Evolutionary conservation across 2,113 vertebrate genomes (phyloP).

Genomic region (Phrynosoma blainvillii): DNA sequence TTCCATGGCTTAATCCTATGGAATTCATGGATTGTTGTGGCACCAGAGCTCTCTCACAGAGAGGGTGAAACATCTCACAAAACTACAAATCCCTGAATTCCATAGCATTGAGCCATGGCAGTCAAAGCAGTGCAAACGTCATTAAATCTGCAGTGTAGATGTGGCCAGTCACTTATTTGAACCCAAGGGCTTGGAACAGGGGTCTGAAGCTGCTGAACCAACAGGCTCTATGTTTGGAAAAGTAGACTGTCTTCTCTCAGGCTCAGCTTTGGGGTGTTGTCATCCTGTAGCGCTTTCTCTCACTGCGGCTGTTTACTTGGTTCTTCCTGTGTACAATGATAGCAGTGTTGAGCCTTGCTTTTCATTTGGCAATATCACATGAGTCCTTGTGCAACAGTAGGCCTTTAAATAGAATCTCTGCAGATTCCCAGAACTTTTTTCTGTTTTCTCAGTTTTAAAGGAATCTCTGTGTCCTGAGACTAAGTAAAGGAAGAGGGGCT

Average conservation of each 20-base stretch:
- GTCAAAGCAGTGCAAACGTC: no score
- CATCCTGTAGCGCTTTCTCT: neutral
- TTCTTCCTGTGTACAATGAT: neutral
- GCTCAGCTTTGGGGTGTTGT: neutral
- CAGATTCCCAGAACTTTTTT: neutral
- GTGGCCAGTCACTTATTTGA: neutral
- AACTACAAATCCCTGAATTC: no score
- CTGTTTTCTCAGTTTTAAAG: neutral
- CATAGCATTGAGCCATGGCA: no score
- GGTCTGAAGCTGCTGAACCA: neutral
- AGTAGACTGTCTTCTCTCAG: neutral
- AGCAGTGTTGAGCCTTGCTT: neutral
- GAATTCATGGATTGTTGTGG: no score
- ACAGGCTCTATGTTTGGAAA: neutral
- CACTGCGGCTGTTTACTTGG: neutral
- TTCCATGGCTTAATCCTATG: no score
- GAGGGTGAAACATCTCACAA: no score
- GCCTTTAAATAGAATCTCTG: slow-evolving; percentile 16
- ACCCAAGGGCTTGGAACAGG: neutral
- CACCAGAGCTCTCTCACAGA: no score
- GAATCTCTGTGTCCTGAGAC: neutral
- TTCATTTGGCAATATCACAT: neutral
- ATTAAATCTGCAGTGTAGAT: no score
- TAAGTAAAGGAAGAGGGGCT: neutral
- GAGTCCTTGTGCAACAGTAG: neutral